phyloP scores from a whole-genome alignment of 2,888 invertebrate genomes.

The Acleris cristana region DNA sequence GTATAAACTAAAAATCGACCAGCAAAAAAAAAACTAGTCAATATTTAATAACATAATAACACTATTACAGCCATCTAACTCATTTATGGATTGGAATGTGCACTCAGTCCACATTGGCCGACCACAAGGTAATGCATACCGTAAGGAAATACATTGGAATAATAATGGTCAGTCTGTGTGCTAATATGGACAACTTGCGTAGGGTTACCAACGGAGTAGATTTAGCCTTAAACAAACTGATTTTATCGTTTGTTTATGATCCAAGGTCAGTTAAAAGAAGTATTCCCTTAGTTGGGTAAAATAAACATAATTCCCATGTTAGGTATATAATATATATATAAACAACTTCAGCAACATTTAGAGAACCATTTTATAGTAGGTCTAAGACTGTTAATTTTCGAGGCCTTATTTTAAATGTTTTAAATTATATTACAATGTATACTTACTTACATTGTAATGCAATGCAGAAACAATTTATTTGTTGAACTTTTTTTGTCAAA shows the following conservation, averaged over 20 bases:
- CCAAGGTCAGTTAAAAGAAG: neutral
- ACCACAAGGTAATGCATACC: constrained; percentile 38
- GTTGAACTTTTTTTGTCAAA: too few species aligned
- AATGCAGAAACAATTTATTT: too few species aligned
- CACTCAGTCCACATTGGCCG: constrained; percentile 25
- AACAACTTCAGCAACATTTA: too few species aligned
- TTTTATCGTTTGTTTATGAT: neutral
- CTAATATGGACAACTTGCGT: constrained; percentile 38
- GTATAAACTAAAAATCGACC: too few species aligned
- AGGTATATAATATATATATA: too few species aligned
- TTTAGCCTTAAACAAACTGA: constrained; percentile 8
- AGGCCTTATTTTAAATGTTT: too few species aligned
- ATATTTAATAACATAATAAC: neutral
- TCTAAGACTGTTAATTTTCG: too few species aligned
- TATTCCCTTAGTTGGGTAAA: neutral
- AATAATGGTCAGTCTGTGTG: constrained; percentile 42
- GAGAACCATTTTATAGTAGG: too few species aligned
- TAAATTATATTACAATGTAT: too few species aligned
- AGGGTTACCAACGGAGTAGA: constrained; percentile 3
- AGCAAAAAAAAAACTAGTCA: too few species aligned
- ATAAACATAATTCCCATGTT: neutral
- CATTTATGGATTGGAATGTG: constrained; percentile 31
- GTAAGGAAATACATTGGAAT: constrained; percentile 43
- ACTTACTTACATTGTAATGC: too few species aligned
- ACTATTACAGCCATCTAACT: neutral